Conservation (phyloP, 1,140 invertebrate species). For the Caenorhabditis remanei region DNA sequence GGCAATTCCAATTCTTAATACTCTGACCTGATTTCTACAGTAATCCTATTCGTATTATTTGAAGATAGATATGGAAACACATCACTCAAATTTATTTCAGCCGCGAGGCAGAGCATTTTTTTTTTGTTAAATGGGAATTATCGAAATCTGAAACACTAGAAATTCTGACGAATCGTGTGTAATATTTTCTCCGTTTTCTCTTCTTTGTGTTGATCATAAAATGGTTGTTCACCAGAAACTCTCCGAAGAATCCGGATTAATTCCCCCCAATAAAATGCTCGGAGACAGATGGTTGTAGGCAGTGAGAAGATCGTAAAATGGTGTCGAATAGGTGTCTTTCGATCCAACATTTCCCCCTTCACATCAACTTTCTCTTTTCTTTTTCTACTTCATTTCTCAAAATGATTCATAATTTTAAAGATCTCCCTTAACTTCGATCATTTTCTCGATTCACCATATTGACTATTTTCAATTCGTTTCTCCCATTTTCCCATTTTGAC, state of each 20-base stretch:
- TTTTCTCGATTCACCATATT: slow-evolving; percentile 27
- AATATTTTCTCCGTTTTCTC: background rate
- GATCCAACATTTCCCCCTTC: background rate
- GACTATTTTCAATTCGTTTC: slow-evolving; percentile 4
- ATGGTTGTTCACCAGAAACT: slow-evolving; percentile 16
- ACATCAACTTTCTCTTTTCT: background rate
- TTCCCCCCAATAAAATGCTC: slow-evolving; percentile 35
- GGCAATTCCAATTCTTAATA: no score
- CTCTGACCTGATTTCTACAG: no score
- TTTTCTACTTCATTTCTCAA: background rate
- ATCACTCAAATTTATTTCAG: no score
- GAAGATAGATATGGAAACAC: no score
- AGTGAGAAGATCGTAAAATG: slow-evolving; percentile 34
- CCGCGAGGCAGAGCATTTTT: no score
- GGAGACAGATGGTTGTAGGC: slow-evolving; percentile 38
- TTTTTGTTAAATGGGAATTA: no score
- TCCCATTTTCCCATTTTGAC: slow-evolving; percentile 10
- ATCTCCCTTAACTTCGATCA: no score
- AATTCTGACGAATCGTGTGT: background rate
- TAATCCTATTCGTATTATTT: no score
- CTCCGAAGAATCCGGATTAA: slow-evolving; percentile 30
- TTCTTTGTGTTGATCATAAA: background rate
- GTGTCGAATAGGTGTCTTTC: slow-evolving; percentile 29
- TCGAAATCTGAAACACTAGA: no score
- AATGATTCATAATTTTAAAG: no score